A percentile compares a stretch with the other conserved stretches of the same genome.
phyloP scores from a whole-genome alignment of 2,797 vertebrate species.

The Gallinago nigripennis region DNA sequence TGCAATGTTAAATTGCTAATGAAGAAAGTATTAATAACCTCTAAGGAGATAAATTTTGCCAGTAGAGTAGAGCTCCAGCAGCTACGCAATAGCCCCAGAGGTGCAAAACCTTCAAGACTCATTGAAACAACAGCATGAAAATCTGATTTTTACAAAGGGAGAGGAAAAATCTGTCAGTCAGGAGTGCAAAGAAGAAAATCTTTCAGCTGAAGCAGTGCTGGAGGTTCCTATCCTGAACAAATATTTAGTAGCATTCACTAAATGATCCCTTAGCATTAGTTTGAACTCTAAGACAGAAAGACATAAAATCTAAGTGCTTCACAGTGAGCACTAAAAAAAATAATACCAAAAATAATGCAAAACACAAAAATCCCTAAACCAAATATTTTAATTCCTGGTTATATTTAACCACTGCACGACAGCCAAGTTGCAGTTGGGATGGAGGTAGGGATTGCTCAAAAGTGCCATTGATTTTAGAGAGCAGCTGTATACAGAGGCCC shows the following conservation, averaged over 20 bases:
- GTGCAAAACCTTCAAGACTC: not conserved
- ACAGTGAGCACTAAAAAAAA: not conserved
- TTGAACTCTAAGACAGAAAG: not conserved
- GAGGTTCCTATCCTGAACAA: not conserved
- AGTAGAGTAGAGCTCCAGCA: not conserved
- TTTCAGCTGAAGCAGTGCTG: not conserved
- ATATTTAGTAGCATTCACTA: not conserved
- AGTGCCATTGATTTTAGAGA: not conserved
- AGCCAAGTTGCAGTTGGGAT: not conserved
- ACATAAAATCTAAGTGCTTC: not conserved
- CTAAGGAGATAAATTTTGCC: not conserved
- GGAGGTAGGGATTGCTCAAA: not conserved
- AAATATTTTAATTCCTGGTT: not conserved
- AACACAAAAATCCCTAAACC: not conserved
- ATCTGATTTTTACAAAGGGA: not conserved
- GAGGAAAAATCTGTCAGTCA: not conserved
- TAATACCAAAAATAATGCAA: not conserved
- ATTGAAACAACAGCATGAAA: constrained; percentile 17
- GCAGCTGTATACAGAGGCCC: not conserved
- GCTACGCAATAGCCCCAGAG: not conserved
- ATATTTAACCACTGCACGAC: not conserved
- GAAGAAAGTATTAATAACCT: constrained; percentile 23
- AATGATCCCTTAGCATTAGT: not conserved
- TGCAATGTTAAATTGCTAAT: constrained; percentile 9
- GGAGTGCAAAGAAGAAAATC: not conserved